Conservation (phyloP, 2,113 vertebrate genomes). For the Passer domesticus region DNA sequence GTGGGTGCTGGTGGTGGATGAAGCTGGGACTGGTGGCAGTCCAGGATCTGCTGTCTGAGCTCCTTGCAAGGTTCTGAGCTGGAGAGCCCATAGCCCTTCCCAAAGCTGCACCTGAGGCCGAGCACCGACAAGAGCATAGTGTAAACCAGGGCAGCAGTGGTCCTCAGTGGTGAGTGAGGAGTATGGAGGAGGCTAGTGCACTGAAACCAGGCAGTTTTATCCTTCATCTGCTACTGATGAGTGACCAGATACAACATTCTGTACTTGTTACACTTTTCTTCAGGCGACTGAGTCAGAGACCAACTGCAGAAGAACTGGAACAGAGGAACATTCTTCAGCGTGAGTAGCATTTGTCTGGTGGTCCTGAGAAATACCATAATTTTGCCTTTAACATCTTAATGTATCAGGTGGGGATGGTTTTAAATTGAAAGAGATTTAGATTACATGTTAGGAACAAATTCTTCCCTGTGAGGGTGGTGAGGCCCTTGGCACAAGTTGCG, state of each 20-base stretch:
- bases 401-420: background rate
- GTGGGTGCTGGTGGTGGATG: background rate
- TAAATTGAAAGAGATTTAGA: background rate
- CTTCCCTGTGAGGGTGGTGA: background rate
- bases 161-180: background rate
- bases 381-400: background rate
- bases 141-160: background rate
- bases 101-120: background rate
- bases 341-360: constrained; percentile 68
- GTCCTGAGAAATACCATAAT: background rate
- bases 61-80: background rate
- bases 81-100: background rate
- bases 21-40: background rate
- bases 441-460: background rate
- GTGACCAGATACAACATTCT: background rate
- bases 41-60: background rate
- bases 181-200: background rate
- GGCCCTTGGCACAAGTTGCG: background rate
- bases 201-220: background rate
- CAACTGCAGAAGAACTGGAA: constrained; percentile 93
- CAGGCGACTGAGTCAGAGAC: constrained; percentile 95
- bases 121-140: background rate
- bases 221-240: background rate
- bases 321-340: constrained; percentile 97
- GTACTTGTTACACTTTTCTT: background rate